Conservation (phyloP, 1,140 invertebrate species). For the Zaprionus ghesquierei region DNA sequence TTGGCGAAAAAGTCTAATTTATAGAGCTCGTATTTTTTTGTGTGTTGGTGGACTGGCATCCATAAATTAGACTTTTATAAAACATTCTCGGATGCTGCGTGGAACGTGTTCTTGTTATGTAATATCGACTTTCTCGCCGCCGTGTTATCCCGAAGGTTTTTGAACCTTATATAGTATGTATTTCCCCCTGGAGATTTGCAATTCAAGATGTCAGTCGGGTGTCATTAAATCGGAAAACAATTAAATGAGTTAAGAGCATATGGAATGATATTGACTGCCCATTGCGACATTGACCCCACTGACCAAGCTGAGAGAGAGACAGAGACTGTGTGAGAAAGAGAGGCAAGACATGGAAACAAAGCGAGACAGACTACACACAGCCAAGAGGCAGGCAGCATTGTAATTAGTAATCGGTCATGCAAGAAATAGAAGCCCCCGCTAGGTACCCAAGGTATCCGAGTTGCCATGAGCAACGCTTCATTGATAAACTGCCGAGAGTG, state of each 20-base stretch:
- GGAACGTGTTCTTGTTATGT: constrained; percentile 52
- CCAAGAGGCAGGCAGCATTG: constrained; percentile 60
- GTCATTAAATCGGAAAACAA: constrained; percentile 36
- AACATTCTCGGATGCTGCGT: constrained; percentile 3
- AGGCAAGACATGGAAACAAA: constrained; percentile 35
- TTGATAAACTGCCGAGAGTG: constrained; percentile 49
- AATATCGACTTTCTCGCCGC: constrained; percentile 30
- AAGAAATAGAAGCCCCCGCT: constrained; percentile 67
- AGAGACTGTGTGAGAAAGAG: not conserved
- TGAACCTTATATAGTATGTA: constrained; percentile 18
- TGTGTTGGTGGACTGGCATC: constrained; percentile 50
- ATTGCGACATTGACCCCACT: constrained; percentile 79
- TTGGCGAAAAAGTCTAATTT: constrained; percentile 67
- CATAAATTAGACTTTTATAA: constrained; percentile 55
- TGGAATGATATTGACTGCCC: constrained; percentile 41
- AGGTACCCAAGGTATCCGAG: constrained; percentile 31
- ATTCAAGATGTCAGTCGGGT: constrained; percentile 1
- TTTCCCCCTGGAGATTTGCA: not conserved
- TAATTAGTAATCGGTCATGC: constrained; percentile 81
- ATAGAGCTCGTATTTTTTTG: constrained; percentile 56
- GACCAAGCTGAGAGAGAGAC: constrained; percentile 21
- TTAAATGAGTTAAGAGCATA: constrained; percentile 14
- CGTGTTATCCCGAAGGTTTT: constrained; percentile 17
- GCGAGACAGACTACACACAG: constrained; percentile 19
- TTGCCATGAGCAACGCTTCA: constrained; percentile 55